Conservation (phyloP, 2,888 invertebrate species). For the Eristalis intricaria region DNA sequence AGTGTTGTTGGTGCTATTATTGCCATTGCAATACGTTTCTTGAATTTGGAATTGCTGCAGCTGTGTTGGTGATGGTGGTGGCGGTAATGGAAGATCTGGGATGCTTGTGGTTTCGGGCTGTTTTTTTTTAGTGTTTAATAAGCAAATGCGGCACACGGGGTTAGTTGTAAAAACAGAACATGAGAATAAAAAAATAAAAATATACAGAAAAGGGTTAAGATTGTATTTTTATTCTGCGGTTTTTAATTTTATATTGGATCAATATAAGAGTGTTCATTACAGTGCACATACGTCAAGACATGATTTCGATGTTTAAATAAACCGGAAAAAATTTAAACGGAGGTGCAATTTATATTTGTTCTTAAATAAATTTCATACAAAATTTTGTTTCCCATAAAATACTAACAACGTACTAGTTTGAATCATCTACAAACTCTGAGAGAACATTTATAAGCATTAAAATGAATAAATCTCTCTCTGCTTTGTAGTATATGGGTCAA, state of each 20-base stretch:
- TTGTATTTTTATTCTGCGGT: background rate
- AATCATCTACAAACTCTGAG: too few species aligned
- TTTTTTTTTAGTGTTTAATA: slow-evolving; percentile 64
- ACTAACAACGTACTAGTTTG: too few species aligned
- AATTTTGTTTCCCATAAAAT: too few species aligned
- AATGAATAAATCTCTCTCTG: too few species aligned
- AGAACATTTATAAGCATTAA: too few species aligned
- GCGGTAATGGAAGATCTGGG: slow-evolving; percentile 78
- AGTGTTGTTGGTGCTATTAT: slow-evolving; percentile 63
- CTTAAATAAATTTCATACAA: too few species aligned
- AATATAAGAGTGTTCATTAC: background rate
- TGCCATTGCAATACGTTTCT: slow-evolving; percentile 56
- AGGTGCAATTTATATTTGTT: background rate
- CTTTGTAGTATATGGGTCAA: too few species aligned
- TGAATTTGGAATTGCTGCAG: slow-evolving; percentile 76
- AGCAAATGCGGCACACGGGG: slow-evolving; percentile 68
- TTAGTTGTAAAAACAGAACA: slow-evolving; percentile 40
- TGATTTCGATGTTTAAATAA: background rate
- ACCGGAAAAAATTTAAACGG: background rate
- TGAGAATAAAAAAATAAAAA: slow-evolving; percentile 51
- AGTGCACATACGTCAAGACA: background rate
- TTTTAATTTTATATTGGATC: background rate
- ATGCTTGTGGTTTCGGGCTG: slow-evolving; percentile 56
- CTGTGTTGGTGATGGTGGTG: slow-evolving; percentile 80
- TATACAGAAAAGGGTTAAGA: slow-evolving; percentile 33